These are phyloP conservation scores for Drosophila ezoana DNA, from an alignment of 2,888 invertebrate genomes.

Conservation along the genomic window DNA sequence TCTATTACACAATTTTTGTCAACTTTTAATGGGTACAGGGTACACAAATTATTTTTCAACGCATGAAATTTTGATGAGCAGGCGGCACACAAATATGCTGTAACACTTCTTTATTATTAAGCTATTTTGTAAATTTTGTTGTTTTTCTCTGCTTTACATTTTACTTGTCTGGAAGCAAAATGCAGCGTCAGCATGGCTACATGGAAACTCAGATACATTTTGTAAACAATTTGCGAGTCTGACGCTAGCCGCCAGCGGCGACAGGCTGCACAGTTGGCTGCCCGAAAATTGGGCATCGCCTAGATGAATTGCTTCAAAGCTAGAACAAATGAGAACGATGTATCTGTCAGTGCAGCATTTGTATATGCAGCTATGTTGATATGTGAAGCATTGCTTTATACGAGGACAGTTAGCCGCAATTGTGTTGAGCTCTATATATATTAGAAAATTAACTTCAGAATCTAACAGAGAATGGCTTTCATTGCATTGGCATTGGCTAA, in stretches of 20 bases:
- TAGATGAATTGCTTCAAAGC: conserved; percentile 53
- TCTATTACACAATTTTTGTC: neutral
- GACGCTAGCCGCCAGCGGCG: conserved; percentile 12
- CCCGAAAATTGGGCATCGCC: conserved; percentile 42
- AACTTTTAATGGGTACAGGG: neutral
- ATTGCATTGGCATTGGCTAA: neutral
- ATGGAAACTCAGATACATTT: conserved; percentile 3
- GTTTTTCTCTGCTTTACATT: neutral
- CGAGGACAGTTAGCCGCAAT: conserved; percentile 43
- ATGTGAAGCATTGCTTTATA: conserved; percentile 21
- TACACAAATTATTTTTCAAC: conserved; percentile 43
- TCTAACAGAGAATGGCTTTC: conserved; percentile 34
- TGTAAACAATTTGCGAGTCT: conserved; percentile 44
- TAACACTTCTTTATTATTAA: conserved; percentile 63
- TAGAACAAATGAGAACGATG: conserved; percentile 8
- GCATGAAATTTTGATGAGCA: conserved; percentile 70
- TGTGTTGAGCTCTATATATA: conserved; percentile 59
- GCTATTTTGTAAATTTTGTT: conserved; percentile 55
- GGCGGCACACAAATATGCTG: conserved; percentile 19
- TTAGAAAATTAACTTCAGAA: conserved; percentile 63
- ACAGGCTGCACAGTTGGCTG: conserved; percentile 40
- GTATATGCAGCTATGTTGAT: conserved; percentile 35
- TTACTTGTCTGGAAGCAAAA: conserved; percentile 2
- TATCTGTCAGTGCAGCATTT: conserved; percentile 14
- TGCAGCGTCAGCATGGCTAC: conserved; percentile 27